phyloP scores from a whole-genome alignment of 2,113 vertebrate species.

The Holacanthus passer region DNA sequence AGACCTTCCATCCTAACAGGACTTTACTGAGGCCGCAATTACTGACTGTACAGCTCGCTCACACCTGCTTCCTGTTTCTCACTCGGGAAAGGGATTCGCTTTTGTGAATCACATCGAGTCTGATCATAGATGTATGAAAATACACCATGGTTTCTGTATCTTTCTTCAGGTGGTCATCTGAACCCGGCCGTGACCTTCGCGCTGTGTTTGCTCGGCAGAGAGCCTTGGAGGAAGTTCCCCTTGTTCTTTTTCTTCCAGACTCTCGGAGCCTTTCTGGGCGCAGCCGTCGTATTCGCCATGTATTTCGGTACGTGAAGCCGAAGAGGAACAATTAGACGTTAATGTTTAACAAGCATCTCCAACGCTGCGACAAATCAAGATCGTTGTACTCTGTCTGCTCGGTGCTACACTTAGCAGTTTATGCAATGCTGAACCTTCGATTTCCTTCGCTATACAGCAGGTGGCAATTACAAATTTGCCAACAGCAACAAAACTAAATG shows the following conservation, averaged over 20 bases:
- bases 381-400: neutral
- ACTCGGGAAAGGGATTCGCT: neutral
- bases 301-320: conserved; percentile 86
- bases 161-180: conserved; percentile 87
- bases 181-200: conserved; percentile 91
- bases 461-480: neutral
- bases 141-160: neutral
- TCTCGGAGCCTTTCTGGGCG: conserved; percentile 89
- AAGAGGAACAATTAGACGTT: neutral
- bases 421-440: neutral
- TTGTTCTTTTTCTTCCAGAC: conserved; percentile 53
- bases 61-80: neutral
- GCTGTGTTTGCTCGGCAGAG: conserved; percentile 86
- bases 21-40: conserved; percentile 52
- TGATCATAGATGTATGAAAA: neutral
- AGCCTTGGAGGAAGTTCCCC: conserved; percentile 74
- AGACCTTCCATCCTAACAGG: conserved; percentile 55
- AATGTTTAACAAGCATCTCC: neutral
- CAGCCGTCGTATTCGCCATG: conserved; percentile 88
- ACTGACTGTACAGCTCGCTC: conserved; percentile 5
- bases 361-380: neutral
- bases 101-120: neutral
- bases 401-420: too few species aligned
- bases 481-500: neutral
- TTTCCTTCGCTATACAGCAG: neutral